Conservation (phyloP, 2,113 vertebrate genomes). For the Rhinichthys klamathensis region DNA sequence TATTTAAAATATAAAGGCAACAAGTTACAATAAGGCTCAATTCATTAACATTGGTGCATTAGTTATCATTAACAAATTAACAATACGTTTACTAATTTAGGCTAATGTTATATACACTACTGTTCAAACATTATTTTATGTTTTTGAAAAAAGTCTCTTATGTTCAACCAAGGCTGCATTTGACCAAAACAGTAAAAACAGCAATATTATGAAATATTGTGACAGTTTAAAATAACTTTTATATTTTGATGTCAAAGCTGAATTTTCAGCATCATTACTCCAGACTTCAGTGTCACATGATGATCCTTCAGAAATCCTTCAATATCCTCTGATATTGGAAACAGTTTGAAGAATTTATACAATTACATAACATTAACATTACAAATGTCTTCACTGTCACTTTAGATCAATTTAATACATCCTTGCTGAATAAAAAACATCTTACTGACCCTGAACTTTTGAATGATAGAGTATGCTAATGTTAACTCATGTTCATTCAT, state of each 20-base stretch:
- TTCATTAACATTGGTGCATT: neutral
- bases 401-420: neutral
- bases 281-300: neutral
- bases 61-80: neutral
- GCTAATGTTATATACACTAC: neutral
- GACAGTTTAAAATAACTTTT: no score
- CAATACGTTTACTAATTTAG: neutral
- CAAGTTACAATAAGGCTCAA: no score
- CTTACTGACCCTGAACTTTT: neutral
- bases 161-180: neutral
- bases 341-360: no score
- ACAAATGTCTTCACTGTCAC: no score
- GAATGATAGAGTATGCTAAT: neutral
- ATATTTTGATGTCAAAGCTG: neutral
- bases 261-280: neutral
- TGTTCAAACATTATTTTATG: neutral
- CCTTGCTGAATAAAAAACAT: neutral
- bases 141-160: neutral
- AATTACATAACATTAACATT: no score
- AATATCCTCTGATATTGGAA: no score
- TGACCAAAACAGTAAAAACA: neutral
- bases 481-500: neutral
- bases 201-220: neutral
- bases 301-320: neutral
- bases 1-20: neutral